Evolutionary conservation across 2,113 vertebrate species (phyloP).

Genomic region (Ornithorhynchus anatinus): DNA sequence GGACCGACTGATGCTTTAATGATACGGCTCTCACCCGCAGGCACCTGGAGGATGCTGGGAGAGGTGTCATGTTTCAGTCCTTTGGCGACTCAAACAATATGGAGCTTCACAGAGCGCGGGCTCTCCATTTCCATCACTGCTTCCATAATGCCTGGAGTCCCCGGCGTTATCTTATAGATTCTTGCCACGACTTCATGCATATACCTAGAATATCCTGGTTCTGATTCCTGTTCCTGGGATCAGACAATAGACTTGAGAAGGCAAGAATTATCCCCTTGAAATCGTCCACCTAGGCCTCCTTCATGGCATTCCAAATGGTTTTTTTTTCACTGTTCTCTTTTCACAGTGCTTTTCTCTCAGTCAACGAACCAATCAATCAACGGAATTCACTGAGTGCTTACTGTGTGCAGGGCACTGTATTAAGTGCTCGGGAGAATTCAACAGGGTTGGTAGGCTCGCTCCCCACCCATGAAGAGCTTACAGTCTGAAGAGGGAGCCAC

Average conservation of each 20-base stretch:
- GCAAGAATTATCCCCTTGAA: neutral
- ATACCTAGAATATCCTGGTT: no score
- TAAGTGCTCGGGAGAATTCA: neutral
- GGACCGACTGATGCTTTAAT: neutral
- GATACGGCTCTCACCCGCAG: neutral
- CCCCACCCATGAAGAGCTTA: neutral
- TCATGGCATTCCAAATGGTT: neutral
- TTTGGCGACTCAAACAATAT: neutral
- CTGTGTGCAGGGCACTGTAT: neutral
- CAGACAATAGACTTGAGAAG: neutral
- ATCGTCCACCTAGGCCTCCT: neutral
- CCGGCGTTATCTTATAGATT: neutral
- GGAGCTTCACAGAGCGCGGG: neutral
- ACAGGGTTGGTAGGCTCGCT: neutral
- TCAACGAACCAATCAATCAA: neutral
- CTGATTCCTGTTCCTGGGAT: neutral
- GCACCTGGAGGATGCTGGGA: neutral
- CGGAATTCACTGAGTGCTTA: constrained; percentile 1
- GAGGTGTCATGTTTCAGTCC: neutral
- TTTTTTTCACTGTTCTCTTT: neutral
- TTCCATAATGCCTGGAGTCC: neutral
- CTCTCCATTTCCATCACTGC: neutral
- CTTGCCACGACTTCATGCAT: neutral
- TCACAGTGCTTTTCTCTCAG: neutral
- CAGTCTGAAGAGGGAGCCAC: no score